These are phyloP conservation scores for Globodera rostochiensis DNA, from an alignment of 1,140 invertebrate species.

Conservation along the genomic window DNA sequence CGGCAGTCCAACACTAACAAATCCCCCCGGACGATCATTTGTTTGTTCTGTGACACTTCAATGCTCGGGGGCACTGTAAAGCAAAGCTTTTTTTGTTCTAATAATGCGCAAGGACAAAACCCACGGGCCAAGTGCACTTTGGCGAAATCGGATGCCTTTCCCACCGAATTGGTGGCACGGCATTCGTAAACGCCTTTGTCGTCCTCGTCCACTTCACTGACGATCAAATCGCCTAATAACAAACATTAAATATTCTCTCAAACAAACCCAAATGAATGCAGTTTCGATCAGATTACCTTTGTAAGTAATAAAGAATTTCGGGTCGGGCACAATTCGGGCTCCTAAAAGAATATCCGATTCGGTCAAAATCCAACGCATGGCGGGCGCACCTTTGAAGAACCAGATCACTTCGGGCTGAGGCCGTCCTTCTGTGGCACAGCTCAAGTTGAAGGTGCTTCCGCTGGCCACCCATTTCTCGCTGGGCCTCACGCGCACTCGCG, in stretches of 20 bases:
- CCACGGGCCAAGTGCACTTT: conserved; percentile 50
- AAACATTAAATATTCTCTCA: too few species aligned
- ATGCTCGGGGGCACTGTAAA: conserved; percentile 67
- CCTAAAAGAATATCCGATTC: conserved; percentile 21
- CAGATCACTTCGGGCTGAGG: conserved; percentile 56
- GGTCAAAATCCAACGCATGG: neutral
- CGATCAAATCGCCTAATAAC: conserved; percentile 54
- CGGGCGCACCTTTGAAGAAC: conserved; percentile 49
- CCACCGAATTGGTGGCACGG: conserved; percentile 69
- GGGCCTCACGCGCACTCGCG: conserved; percentile 49
- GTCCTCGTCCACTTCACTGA: conserved; percentile 55
- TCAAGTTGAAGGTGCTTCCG: conserved; percentile 45
- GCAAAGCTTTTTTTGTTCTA: neutral
- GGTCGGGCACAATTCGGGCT: conserved; percentile 37
- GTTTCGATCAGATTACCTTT: conserved; percentile 46
- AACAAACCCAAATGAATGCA: too few species aligned
- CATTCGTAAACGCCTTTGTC: conserved; percentile 70
- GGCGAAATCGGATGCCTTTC: conserved; percentile 60
- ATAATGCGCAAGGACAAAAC: conserved; percentile 14
- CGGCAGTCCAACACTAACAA: conserved; percentile 55
- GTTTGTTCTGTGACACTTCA: conserved; percentile 58
- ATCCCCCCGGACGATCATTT: conserved; percentile 65
- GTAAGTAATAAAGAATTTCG: conserved; percentile 55
- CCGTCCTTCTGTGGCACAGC: conserved; percentile 47
- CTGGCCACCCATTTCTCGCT: conserved; percentile 46